Conservation (phyloP, 1,140 invertebrate genomes). For the Tetramorium simillimum region DNA sequence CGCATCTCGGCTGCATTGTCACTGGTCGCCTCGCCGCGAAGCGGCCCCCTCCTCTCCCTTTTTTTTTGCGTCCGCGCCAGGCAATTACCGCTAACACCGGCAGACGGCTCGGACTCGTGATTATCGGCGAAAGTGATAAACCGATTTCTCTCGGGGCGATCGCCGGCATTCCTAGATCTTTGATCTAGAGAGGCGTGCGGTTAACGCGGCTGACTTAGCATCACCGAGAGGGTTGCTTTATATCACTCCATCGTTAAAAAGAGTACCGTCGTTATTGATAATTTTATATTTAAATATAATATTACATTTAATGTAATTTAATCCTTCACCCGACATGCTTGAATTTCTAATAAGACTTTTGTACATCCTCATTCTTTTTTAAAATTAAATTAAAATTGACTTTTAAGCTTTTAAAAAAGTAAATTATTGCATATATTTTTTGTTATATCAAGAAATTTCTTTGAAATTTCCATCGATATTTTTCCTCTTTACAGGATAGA, state of each 20-base stretch:
- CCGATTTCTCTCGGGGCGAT: conserved; percentile 40
- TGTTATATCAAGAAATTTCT: no score
- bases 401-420: not conserved
- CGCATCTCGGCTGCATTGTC: conserved; percentile 74
- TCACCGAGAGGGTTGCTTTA: conserved; percentile 21
- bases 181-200: conserved; percentile 23
- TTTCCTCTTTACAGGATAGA: not conserved
- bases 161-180: conserved; percentile 37
- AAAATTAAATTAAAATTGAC: not conserved
- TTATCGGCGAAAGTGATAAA: conserved; percentile 78
- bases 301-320: not conserved
- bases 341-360: not conserved
- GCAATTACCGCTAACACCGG: conserved; percentile 78
- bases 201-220: conserved; percentile 43
- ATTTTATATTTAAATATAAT: conserved; percentile 9
- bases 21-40: conserved; percentile 60
- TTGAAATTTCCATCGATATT: not conserved
- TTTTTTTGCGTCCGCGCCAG: conserved; percentile 42
- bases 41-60: not conserved
- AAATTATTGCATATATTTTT: not conserved
- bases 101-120: conserved; percentile 78
- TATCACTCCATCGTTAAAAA: conserved; percentile 22
- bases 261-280: not conserved
- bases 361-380: not conserved
- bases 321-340: not conserved